Conservation (phyloP, 2,888 invertebrate species). For the Rapana venosa region DNA sequence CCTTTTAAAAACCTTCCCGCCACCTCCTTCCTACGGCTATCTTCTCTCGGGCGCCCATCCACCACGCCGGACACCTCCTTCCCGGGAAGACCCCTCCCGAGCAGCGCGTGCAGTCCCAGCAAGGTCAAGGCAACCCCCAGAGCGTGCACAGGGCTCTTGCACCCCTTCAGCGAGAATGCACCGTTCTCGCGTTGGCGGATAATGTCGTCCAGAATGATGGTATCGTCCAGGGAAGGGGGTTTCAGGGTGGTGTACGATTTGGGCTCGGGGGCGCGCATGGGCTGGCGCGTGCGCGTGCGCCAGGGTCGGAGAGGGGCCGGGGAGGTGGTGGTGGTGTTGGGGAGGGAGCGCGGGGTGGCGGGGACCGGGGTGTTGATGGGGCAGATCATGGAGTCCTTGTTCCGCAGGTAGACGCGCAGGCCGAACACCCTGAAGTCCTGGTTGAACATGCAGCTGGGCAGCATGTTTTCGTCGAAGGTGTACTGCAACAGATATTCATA, state of each 20-base stretch:
- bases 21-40: neutral
- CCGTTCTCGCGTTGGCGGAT: constrained; percentile 37
- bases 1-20: neutral
- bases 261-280: constrained; percentile 21
- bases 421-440: constrained; percentile 68
- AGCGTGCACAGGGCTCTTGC: neutral
- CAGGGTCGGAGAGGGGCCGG: neutral
- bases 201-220: constrained; percentile 51
- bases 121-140: neutral
- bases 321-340: constrained; percentile 4
- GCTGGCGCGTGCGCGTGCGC: constrained; percentile 3
- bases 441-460: constrained; percentile 71
- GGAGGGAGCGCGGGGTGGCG: neutral
- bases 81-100: neutral
- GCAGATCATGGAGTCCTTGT: constrained; percentile 58
- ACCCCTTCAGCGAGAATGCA: neutral
- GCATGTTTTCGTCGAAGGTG: constrained; percentile 62
- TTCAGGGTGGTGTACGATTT: constrained; percentile 33
- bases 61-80: neutral
- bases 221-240: constrained; percentile 35
- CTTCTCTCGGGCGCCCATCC: neutral
- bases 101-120: constrained; percentile 22
- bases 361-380: constrained; percentile 39
- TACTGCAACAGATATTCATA: constrained; percentile 59
- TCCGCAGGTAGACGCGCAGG: constrained; percentile 68